phyloP scores from a whole-genome alignment of 2,113 vertebrate genomes.

The Aepyceros melampus region DNA sequence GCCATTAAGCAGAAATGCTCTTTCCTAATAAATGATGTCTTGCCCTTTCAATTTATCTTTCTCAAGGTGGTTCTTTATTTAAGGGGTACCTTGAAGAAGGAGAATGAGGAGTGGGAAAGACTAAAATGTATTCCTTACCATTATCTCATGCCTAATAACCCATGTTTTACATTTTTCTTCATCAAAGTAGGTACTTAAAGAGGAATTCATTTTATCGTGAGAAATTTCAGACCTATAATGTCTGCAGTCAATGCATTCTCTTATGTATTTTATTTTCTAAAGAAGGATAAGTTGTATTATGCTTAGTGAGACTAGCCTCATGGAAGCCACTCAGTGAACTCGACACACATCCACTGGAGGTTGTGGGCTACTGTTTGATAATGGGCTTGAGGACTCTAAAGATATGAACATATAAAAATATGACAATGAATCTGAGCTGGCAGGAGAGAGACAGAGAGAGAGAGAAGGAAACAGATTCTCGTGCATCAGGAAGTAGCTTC shows the following conservation, averaged over 20 bases:
- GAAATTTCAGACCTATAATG: neutral
- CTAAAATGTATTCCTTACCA: neutral
- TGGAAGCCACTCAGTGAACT: neutral
- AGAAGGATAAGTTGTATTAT: neutral
- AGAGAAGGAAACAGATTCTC: neutral
- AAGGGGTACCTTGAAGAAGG: neutral
- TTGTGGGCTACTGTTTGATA: neutral
- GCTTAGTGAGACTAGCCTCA: neutral
- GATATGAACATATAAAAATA: neutral
- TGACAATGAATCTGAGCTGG: neutral
- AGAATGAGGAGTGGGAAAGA: neutral
- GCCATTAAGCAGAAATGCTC: slow-evolving; percentile 50
- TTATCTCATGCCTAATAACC: neutral
- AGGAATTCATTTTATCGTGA: neutral
- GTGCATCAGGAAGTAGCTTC: neutral
- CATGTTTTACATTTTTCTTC: slow-evolving; percentile 12
- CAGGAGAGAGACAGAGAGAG: neutral
- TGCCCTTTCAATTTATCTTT: slow-evolving; percentile 51
- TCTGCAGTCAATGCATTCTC: neutral
- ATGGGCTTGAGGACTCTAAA: neutral
- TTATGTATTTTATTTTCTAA: neutral
- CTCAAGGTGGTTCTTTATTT: slow-evolving; percentile 55
- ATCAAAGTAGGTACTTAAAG: neutral
- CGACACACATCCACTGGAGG: neutral
- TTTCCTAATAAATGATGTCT: slow-evolving; percentile 36